phyloP scores from a whole-genome alignment of 2,113 vertebrate genomes.

The Thamnophis sirtalis region DNA sequence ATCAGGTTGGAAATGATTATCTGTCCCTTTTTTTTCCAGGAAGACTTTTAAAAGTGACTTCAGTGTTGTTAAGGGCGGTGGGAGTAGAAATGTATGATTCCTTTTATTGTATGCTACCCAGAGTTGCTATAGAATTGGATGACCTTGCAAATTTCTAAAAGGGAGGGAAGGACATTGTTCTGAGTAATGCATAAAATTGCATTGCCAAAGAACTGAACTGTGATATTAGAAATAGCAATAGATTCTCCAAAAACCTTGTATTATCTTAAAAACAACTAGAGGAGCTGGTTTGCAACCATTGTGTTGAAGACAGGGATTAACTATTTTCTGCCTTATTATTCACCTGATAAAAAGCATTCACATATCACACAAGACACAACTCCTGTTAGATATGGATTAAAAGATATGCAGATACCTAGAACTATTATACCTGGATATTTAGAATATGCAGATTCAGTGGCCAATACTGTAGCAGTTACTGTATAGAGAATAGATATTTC shows the following conservation, averaged over 20 bases:
- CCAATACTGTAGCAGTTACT: neutral
- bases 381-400: neutral
- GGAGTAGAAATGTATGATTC: neutral
- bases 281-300: neutral
- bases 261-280: neutral
- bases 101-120: neutral
- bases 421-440: neutral
- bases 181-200: neutral
- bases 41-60: neutral
- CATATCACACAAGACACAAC: neutral
- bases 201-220: neutral
- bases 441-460: neutral
- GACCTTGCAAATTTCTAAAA: neutral
- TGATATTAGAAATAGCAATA: neutral
- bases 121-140: neutral
- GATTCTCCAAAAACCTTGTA: neutral
- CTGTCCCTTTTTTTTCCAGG: neutral
- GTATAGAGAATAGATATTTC: neutral
- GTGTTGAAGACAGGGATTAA: neutral
- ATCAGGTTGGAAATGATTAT: neutral
- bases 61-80: neutral
- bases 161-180: neutral
- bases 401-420: neutral
- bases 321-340: neutral
- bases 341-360: neutral